Evolutionary conservation across 2,113 vertebrate species (phyloP), one percentile per base, ranked within the genome.

Genomic region (Eudyptes chrysolophus): DNA sequence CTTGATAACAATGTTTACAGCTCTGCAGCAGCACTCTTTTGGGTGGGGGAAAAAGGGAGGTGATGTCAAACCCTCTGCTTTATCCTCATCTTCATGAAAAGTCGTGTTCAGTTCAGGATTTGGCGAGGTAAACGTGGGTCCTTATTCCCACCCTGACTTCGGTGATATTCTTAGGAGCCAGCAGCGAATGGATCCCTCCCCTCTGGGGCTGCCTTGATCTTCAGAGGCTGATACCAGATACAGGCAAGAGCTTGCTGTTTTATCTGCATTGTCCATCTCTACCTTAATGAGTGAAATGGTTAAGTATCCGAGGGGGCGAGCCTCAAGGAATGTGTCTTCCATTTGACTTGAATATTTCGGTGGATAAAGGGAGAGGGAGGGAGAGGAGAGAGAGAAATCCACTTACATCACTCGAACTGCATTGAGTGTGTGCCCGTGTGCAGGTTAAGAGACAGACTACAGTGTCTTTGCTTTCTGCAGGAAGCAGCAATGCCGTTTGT

Each of bases 401-500:
- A 98, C 98, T 98, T 98, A 98, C 98, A 98, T 98, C 98, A 98
- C 98, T 98, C 87, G 97, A 97, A 97, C 98, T 98, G 98, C 98
- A 94, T 96, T 97, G 97, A 98, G 98, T 98, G 98, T 98, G 98
- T 98, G 98, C 98, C 98, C 98, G 95, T 98, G 96, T 98, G 98
- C 98, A 98, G 98, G 98, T 98, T 98, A 98, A 98, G 97, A 98
- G 98, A 98, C 97, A 98, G 98, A 98, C 98, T 98, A 97, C 98
- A 98, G 98, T 98, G 97, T 98, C 98, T 98, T 97, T 98, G 98
- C 98, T 98, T 98, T 98, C 98, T 98, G 98, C 98, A 98, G 98
- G 98, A 98, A 98, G 98, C 98, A 98, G 98, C 98, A 97, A 98
- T 98, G 98, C 98, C 97, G 98, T 98, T 98, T 98, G 98, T 98